Conservation (phyloP, 2,113 vertebrate species). For the Crotophaga sulcirostris region DNA sequence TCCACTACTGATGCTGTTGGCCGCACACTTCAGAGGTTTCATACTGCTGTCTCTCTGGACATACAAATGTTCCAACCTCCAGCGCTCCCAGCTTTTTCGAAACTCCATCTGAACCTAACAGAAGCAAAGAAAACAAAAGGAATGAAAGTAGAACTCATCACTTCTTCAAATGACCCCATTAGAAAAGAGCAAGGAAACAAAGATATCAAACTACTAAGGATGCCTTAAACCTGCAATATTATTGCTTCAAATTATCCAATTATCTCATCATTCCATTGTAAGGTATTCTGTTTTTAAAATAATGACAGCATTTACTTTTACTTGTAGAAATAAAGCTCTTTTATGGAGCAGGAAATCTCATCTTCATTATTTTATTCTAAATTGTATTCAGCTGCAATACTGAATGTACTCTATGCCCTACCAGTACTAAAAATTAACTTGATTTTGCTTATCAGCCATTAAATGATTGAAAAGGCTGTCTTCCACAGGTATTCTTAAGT, state of each 20-base stretch:
- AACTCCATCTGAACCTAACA: slow-evolving; percentile 82
- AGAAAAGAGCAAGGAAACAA: slow-evolving; percentile 8
- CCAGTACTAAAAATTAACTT: background rate
- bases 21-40: slow-evolving; percentile 79
- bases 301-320: background rate
- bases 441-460: background rate
- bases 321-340: slow-evolving; percentile 15
- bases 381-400: background rate
- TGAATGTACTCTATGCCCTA: background rate
- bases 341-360: background rate
- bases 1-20: slow-evolving; percentile 79
- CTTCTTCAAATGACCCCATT: slow-evolving; percentile 36
- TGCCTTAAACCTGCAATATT: slow-evolving; percentile 33
- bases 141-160: background rate
- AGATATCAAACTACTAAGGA: slow-evolving; percentile 11
- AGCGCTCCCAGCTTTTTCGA: slow-evolving; percentile 81
- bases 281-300: background rate
- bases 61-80: slow-evolving; percentile 75
- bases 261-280: slow-evolving; percentile 18
- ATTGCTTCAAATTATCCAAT: slow-evolving; percentile 21
- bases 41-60: slow-evolving; percentile 78
- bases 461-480: background rate
- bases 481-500: background rate
- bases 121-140: slow-evolving; percentile 25
- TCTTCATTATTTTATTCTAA: slow-evolving; percentile 9